Base-by-base conservation (phyloP, 2,113 vertebrate species). In the Astur gentilis region DNA sequence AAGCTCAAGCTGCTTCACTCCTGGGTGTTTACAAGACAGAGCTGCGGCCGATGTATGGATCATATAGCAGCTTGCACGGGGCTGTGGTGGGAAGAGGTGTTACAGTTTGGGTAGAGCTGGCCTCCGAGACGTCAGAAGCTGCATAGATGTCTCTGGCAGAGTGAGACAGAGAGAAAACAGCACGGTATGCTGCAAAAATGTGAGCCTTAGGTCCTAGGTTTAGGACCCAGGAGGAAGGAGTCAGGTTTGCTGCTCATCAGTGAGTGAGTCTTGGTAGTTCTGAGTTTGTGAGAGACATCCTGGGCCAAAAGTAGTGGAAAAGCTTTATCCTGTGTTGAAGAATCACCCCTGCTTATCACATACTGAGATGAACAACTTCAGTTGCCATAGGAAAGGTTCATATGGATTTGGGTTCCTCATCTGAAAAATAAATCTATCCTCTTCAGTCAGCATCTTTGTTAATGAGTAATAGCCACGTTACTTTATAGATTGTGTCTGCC, bases 151-250 rank as follows among this genome's bases (percentile, higher is more conserved):
- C 25, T 76, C n/a, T 47, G 21, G 18, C 22, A 66, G 80, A 45
- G 44, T 64, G 11, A 87, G 4, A 71, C 11, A 18, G 38, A 32
- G 34, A 81, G 44, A 86, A 88, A 81, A 71, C 9, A 20, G 7
- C 7, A 11, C 0, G 0, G 34, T 57, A 11, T 87, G 47, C 40
- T 82, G 62, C 13, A 57, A n/a, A 75, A 60, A 10, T 13, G 3
- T 27, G 25, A 65, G 29, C 8, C 36, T 91, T 91, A 29, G 14
- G 15, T 38, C 5, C 13, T 45, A 55, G 10, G 12, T 47, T 87
- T 79, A 71, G 36, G 21, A 65, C 13, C 4, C 31, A 49, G 27
- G 16, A 90, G 15, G 47, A 89, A 61, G 18, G 38, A 82, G 6
- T 31, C 11, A 13, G 29, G 78, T 95, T 71, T 93, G 34, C 21